Percentiles rank a stretch among this genome's conserved stretches.
phyloP scores from a whole-genome alignment of 2,113 vertebrate genomes.

The Vombatus ursinus region DNA sequence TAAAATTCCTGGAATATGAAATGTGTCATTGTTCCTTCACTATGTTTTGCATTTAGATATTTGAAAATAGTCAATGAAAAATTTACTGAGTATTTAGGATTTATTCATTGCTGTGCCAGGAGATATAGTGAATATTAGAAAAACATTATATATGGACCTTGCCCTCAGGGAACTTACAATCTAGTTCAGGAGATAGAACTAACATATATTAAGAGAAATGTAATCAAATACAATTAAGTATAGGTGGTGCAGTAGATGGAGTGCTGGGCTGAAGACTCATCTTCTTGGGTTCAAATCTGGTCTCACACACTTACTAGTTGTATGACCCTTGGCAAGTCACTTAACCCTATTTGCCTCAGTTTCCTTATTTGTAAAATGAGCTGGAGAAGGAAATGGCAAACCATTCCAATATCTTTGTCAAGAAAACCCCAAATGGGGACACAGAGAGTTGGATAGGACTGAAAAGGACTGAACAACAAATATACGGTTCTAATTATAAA shows the following conservation, averaged over 20 bases:
- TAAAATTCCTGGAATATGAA: not conserved
- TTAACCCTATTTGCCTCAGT: no score
- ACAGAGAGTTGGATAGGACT: no score
- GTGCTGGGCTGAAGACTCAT: no score
- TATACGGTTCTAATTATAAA: no score
- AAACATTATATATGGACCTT: fast-evolving
- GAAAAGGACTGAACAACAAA: not conserved
- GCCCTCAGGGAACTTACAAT: fast-evolving
- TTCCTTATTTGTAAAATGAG: no score
- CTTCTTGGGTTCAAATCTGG: no score
- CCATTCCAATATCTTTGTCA: no score
- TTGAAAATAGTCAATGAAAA: not conserved
- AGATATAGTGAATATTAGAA: fast-evolving
- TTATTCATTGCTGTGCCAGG: not conserved
- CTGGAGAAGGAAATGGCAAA: no score
- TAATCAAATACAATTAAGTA: not conserved
- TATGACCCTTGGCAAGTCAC: no score
- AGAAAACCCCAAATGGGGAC: no score
- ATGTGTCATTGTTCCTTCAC: not conserved
- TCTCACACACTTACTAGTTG: no score
- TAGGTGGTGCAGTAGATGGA: no score
- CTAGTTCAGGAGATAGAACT: not conserved
- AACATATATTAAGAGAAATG: not conserved
- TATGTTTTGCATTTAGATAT: not conserved
- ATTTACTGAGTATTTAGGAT: not conserved